These are phyloP conservation scores for Chelonoidis abingdonii DNA, from an alignment of 2,113 vertebrate species.

Conservation along the genomic window DNA sequence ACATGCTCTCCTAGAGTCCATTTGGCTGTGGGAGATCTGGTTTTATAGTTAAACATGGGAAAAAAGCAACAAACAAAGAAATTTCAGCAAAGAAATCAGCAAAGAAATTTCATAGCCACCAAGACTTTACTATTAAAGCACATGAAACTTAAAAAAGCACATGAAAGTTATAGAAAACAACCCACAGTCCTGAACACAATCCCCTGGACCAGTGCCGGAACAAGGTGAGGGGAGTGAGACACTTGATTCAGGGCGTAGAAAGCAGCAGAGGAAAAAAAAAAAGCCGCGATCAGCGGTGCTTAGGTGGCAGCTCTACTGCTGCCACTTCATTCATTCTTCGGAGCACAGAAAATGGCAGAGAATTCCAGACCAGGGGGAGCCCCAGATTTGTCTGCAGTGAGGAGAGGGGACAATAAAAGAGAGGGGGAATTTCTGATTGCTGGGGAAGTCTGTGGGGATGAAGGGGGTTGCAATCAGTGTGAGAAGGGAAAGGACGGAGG, in stretches of 20 bases:
- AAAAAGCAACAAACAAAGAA: background rate
- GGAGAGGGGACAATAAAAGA: background rate
- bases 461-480: background rate
- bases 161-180: background rate
- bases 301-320: too few relatives aligned
- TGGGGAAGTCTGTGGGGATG: background rate
- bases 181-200: background rate
- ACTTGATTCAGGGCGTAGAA: too few relatives aligned
- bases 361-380: background rate
- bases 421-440: background rate
- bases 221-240: too few relatives aligned
- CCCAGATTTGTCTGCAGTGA: background rate
- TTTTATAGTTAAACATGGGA: background rate
- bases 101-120: background rate
- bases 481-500: background rate
- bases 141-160: background rate
- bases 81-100: background rate
- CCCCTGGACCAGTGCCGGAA: background rate
- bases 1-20: background rate
- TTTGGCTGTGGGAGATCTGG: background rate
- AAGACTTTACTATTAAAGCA: background rate
- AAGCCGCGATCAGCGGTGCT: too few relatives aligned
- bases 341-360: too few relatives aligned
- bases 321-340: too few relatives aligned
- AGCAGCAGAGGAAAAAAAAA: too few relatives aligned